Percentiles rank a stretch among this genome's conserved stretches.
These are phyloP conservation scores for Mormoops blainvillei DNA, from an alignment of 2,113 vertebrate species.

Conservation along the genomic window DNA sequence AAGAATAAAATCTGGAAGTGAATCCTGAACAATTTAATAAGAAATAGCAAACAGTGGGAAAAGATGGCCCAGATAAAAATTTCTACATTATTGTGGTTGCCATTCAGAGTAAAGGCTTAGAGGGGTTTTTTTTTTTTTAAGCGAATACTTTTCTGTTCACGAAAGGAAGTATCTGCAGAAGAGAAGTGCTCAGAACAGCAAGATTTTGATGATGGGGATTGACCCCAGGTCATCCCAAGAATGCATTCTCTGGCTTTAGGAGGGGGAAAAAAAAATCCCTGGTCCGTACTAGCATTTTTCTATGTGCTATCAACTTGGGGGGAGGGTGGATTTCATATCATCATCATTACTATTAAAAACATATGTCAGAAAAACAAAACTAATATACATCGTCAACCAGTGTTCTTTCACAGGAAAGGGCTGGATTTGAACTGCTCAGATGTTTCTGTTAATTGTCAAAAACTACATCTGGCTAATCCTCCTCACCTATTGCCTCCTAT, in stretches of 20 bases:
- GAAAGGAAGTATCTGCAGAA: conserved; percentile 36
- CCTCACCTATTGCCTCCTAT: neutral
- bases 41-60: neutral
- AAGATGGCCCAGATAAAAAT: neutral
- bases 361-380: conserved; percentile 72
- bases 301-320: conserved; percentile 66
- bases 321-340: conserved; percentile 39
- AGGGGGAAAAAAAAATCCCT: conserved; percentile 48
- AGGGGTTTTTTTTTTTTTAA: neutral
- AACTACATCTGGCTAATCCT: conserved; percentile 18
- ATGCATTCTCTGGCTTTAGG: conserved; percentile 69
- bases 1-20: neutral
- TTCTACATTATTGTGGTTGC: neutral
- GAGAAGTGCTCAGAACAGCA: conserved; percentile 56
- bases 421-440: conserved; percentile 30
- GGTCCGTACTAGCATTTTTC: conserved; percentile 74
- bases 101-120: neutral
- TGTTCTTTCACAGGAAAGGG: conserved; percentile 59
- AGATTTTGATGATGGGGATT: conserved; percentile 51
- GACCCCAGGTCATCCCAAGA: conserved; percentile 65
- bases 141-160: neutral
- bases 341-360: conserved; percentile 76
- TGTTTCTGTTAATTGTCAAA: conserved; percentile 69
- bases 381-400: conserved; percentile 32
- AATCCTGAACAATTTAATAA: neutral